Conservation (phyloP, 1,140 invertebrate species). For the Ylistrum balloti region DNA sequence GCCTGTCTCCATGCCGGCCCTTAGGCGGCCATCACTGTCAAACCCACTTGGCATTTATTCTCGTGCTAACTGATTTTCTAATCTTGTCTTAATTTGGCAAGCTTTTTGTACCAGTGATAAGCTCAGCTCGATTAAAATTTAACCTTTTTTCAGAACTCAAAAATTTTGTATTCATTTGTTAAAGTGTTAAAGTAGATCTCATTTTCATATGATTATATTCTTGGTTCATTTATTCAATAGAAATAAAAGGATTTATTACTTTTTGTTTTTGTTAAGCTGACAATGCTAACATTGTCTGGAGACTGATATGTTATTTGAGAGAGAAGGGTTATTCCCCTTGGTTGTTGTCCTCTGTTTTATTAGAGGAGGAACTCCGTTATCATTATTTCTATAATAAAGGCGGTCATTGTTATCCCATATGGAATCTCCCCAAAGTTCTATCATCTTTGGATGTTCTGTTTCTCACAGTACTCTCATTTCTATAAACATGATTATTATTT, state of each 20-base stretch:
- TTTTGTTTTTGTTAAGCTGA: not conserved
- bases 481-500: not conserved
- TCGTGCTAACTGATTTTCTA: constrained; percentile 19
- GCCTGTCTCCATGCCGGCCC: not conserved
- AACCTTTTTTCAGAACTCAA: not conserved
- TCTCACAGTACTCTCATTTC: not conserved
- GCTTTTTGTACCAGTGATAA: not conserved
- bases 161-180: too few relatives aligned
- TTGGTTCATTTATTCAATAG: not conserved
- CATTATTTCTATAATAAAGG: not conserved
- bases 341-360: not conserved
- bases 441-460: not conserved
- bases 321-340: constrained; percentile 7
- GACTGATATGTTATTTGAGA: not conserved
- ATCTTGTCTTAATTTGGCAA: not conserved
- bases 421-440: not conserved
- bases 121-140: not conserved
- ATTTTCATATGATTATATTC: not conserved
- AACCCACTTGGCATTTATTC: constrained; percentile 9
- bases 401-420: not conserved
- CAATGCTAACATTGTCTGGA: not conserved
- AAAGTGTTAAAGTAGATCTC: too few relatives aligned
- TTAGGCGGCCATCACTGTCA: constrained; percentile 24
- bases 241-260: not conserved
- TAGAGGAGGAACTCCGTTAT: not conserved